A percentile compares a stretch with the other conserved stretches of the same genome.
These are phyloP conservation scores for Schizotus pectinicornis DNA, from an alignment of 2,888 invertebrate species.

Conservation along the genomic window DNA sequence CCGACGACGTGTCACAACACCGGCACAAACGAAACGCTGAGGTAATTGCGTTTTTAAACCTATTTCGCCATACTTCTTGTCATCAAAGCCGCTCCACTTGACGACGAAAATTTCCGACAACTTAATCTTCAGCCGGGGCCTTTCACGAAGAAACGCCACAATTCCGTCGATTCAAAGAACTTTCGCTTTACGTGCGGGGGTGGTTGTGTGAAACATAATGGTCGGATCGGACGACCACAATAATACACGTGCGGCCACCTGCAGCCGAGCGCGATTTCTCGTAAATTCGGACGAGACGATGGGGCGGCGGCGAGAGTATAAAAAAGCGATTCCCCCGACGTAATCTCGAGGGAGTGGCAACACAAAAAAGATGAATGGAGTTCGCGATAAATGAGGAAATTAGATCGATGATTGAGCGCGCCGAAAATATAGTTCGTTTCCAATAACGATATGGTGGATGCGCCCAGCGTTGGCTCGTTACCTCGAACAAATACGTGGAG, in stretches of 20 bases:
- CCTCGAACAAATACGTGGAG: too few relatives aligned
- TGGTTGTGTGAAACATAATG: too few relatives aligned
- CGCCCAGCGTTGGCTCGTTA: not conserved
- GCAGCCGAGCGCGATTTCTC: not conserved
- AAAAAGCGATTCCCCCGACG: not conserved
- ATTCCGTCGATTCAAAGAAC: too few relatives aligned
- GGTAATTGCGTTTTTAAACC: slow-evolving; percentile 2
- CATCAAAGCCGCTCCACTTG: too few relatives aligned
- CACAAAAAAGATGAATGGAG: not conserved
- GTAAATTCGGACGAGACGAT: not conserved
- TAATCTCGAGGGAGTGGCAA: not conserved
- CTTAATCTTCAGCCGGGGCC: too few relatives aligned
- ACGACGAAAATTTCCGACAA: too few relatives aligned
- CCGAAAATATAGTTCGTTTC: not conserved
- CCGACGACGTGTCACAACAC: slow-evolving; percentile 8
- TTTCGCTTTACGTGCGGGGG: too few relatives aligned
- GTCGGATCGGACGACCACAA: not conserved
- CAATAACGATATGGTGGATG: not conserved
- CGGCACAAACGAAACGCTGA: not conserved
- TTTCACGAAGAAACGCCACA: too few relatives aligned
- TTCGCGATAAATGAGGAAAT: slow-evolving; percentile 3
- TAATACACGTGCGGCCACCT: not conserved
- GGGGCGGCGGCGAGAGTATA: not conserved
- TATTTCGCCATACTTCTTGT: too few relatives aligned
- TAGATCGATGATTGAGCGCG: not conserved